Base-by-base conservation (phyloP, 2,888 invertebrate species). In the Coecobrya sp. region DNA sequence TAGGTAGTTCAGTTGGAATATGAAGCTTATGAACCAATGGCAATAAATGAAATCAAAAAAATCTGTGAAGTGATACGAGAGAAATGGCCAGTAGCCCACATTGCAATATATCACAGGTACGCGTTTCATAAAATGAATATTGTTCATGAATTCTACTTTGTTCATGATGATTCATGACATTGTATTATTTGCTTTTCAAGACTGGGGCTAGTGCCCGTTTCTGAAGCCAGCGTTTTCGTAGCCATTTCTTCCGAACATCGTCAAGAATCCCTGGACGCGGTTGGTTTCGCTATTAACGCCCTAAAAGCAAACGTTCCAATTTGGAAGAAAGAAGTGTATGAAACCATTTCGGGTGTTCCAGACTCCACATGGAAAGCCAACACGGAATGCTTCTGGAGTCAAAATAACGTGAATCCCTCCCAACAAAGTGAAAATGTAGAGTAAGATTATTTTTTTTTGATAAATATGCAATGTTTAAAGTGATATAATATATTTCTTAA, bases 271-370 rank as follows among this genome's bases (percentile, higher is more conserved):
- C 96, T 99, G 7, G 97, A 97, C 95, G 98, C 99, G 1, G 98
- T 98, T 0, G 96, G 97, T 82, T 97, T 96, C 96, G 97, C 98
- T 94, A 98, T 99, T 94, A 97, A 99, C 95, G 96, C 96, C 89
- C 96, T 99, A 0, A 99, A 99, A 96, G 97, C 97, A 88, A 96
- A 96, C 36, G 99, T 99, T 49, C 99, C 99, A 0, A 98, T 99
- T 92, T 99, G 99, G 99, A 99, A 99, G 96, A 99, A 99, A 96
- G 99, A 99, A 96, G 96, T 98, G 30, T 99, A 99, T 95, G 96
- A 96, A 52, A 25, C 36, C 25, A 19, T 65, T 27, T 68, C 13
- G 10, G n/a, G 96, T 84, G 96, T 97, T 27, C 96, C 96, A 92
- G 98, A 98, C 96, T 98, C 98, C 96, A 96, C 96, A 96, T 98